Base-by-base conservation (phyloP, 2,113 vertebrate species). In the Labrus mixtus region DNA sequence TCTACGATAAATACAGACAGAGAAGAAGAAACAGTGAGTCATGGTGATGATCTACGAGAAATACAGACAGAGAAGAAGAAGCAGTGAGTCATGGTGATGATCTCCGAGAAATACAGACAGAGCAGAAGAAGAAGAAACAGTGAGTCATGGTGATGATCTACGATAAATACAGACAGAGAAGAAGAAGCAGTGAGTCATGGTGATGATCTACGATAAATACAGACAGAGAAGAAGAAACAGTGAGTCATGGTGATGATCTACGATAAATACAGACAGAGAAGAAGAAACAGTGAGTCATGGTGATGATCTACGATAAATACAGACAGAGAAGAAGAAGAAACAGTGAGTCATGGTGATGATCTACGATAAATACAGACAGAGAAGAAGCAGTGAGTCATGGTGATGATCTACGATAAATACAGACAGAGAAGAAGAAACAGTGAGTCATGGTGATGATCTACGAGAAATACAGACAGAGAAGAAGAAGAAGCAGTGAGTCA, bases 281-380 rank as follows among this genome's bases (percentile, higher is more conserved):
- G 43, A 94, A 95, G 45, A 77, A 89, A 78, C 95, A 95, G 87
- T 95, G 94, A 1, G 93, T 95, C 95, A 95, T 95, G 43, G 86
- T 91, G 79, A 95, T 79, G 75, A 95, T 94, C 95, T 95, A 57
- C 12, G 45, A 70, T 10, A 22, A 33, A 65, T 3, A 68, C 10
- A 68, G 8, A 5, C 20, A 17, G 13, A 55, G 33, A 61, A 60
- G 20, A 33, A 95, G 41, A 77, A 89, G 79, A n/a, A n/a, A n/a
- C 95, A 95, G 87, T 95, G 93, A 1, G 93, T 95, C 95, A 95
- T 95, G 43, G 86, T 91, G 79, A 95, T 78, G 73, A 95, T 94
- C 95, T 95, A 57, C 12, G 45, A 70, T 10, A 22, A 33, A 65
- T 3, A 68, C 8, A 68, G 8, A 5, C 10, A 17, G 13, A 55